Percentiles rank a stretch among this genome's conserved stretches.
phyloP scores from a whole-genome alignment of 2,888 invertebrate genomes.

The Labia minor region DNA sequence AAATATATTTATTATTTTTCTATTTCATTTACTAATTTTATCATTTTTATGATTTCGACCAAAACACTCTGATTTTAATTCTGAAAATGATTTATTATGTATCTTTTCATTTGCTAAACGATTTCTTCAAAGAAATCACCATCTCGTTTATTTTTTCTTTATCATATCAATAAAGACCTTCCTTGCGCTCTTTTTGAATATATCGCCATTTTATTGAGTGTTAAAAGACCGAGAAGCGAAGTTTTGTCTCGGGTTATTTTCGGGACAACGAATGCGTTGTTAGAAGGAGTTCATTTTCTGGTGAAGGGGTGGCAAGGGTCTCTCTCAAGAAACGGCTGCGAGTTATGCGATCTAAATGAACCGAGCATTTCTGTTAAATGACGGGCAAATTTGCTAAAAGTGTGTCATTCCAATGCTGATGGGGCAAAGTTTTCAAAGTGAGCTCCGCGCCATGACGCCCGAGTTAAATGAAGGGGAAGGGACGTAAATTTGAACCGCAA shows the following conservation, averaged over 20 bases:
- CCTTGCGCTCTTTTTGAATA: neutral
- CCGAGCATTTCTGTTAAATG: constrained; percentile 13
- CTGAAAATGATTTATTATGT: too few relatives aligned
- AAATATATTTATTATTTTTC: too few relatives aligned
- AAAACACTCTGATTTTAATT: too few relatives aligned
- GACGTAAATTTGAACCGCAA: constrained; percentile 13
- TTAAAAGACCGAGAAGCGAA: neutral
- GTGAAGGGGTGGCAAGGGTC: neutral
- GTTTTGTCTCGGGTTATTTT: neutral
- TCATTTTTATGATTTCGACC: too few relatives aligned
- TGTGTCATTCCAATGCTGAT: constrained; percentile 13
- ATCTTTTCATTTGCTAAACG: too few relatives aligned
- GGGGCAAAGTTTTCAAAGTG: neutral
- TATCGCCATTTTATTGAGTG: constrained; percentile 8
- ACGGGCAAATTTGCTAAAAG: constrained; percentile 3
- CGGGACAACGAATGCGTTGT: neutral
- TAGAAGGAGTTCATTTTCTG: neutral
- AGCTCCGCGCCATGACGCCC: neutral
- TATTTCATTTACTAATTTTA: too few relatives aligned
- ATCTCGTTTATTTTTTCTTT: too few relatives aligned
- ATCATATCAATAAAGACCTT: neutral
- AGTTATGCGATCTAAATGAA: constrained; percentile 13
- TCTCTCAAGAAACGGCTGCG: neutral
- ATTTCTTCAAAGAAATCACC: too few relatives aligned
- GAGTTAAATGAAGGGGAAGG: constrained; percentile 6